phyloP scores from a whole-genome alignment of 2,113 vertebrate genomes.

The Propithecus coquereli region DNA sequence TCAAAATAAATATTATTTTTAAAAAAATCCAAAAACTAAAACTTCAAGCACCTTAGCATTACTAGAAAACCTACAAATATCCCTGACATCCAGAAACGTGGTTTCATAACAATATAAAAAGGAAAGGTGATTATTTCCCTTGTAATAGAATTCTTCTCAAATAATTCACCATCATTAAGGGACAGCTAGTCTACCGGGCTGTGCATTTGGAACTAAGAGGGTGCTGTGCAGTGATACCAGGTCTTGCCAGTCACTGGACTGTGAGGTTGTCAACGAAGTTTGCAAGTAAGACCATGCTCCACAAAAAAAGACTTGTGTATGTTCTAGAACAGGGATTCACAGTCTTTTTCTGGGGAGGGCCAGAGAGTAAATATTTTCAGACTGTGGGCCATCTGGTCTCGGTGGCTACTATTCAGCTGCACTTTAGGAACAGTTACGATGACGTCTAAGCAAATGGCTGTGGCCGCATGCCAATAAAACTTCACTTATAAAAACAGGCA shows the following conservation, averaged over 20 bases:
- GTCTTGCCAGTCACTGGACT: accelerated
- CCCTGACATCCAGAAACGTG: neutral
- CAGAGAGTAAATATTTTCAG: neutral
- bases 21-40: neutral
- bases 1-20: neutral
- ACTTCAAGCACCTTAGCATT: neutral
- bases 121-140: neutral
- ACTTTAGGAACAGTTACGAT: neutral
- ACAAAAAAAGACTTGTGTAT: neutral
- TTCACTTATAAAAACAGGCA: neutral
- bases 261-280: neutral
- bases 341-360: neutral
- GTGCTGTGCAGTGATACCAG: accelerated
- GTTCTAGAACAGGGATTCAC: neutral
- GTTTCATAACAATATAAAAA: too few relatives aligned
- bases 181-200: accelerated
- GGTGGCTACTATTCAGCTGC: neutral
- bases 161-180: accelerated
- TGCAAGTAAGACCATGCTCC: accelerated
- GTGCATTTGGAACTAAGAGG: accelerated
- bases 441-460: accelerated
- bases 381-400: neutral
- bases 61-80: neutral
- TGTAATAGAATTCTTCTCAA: neutral
- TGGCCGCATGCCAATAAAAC: neutral